Evolutionary conservation across 2,888 invertebrate genomes (phyloP), one percentile per base, ranked within the genome.

Genomic region (Brachypterus glaber): DNA sequence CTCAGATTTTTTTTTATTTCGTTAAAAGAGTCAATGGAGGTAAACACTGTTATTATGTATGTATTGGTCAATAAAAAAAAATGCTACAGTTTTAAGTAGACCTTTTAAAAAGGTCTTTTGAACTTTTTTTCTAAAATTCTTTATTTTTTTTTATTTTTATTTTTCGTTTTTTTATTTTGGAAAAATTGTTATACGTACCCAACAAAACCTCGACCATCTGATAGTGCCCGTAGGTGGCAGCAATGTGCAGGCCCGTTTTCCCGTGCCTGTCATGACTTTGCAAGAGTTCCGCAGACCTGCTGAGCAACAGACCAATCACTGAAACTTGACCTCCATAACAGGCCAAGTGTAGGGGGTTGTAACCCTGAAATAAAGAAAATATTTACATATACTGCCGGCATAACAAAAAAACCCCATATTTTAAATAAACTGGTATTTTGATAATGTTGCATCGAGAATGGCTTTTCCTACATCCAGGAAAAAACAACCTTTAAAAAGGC

Each of bases 311-410:
- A 48, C 98, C 97, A 8, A 97, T 97, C 45, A 97, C 96, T 30
- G 95, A 90, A 65, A 87, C 90, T 67, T 98, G 97, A 5, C 98
- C 98, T 48, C 92, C 96, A 62, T 95, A 92, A 62, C 97, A 97
- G 8, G 98, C 97, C 56, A 98, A 72, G 69, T 98, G 98, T 54
- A 98, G 79, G 0, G 98, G 89, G 65, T 96, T 96, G 59, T 88
- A 93, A 33, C 95, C 96, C 92, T 93, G 62, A 33, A 70, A 69
- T 40, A 24, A 17, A 30, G 32, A 27, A n/a, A n/a, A n/a, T n/a
- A n/a, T n/a, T n/a, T n/a, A n/a, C n/a, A n/a, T n/a, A n/a, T n/a
- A n/a, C n/a, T n/a, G n/a, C n/a, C n/a, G n/a, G n/a, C n/a, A n/a
- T n/a, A n/a, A n/a, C n/a, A n/a, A n/a, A n/a, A n/a, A n/a, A n/a